phyloP scores from a whole-genome alignment of 2,797 vertebrate genomes.

The Enteromius unitaeniatus region DNA sequence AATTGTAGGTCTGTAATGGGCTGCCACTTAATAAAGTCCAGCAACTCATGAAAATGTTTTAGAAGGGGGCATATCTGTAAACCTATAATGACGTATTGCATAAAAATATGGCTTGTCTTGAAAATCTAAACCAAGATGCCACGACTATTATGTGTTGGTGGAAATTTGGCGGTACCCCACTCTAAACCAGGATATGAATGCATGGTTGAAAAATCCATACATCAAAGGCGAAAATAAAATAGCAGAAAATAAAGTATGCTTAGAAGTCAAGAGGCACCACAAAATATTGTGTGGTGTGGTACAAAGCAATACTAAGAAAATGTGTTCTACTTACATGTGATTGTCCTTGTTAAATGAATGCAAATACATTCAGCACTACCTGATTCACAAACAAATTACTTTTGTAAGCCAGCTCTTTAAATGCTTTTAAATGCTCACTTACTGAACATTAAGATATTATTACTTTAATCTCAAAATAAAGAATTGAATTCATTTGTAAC shows the following conservation, averaged over 20 bases:
- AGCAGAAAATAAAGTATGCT: neutral
- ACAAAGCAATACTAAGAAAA: neutral
- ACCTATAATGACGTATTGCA: neutral
- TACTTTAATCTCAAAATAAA: constrained; percentile 4
- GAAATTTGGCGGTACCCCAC: neutral
- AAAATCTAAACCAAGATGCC: neutral
- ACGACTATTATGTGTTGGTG: neutral
- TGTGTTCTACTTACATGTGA: neutral
- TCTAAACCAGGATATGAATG: neutral
- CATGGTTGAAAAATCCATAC: neutral
- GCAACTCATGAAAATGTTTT: constrained; percentile 12
- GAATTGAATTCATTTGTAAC: neutral
- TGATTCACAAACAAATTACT: neutral
- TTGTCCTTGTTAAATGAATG: neutral
- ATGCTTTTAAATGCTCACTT: neutral
- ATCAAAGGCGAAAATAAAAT: constrained; percentile 11
- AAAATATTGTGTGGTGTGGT: neutral
- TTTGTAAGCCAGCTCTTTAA: neutral
- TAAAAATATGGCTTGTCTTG: neutral
- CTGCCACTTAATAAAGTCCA: constrained; percentile 27
- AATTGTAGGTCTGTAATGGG: constrained; percentile 31
- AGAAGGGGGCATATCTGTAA: constrained; percentile 1
- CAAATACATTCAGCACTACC: neutral
- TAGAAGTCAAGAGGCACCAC: neutral
- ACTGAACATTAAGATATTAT: neutral